Percentiles rank a stretch among this genome's conserved stretches.
These are phyloP conservation scores for Ferrisia virgata DNA, from an alignment of 2,888 invertebrate genomes.

Conservation along the genomic window DNA sequence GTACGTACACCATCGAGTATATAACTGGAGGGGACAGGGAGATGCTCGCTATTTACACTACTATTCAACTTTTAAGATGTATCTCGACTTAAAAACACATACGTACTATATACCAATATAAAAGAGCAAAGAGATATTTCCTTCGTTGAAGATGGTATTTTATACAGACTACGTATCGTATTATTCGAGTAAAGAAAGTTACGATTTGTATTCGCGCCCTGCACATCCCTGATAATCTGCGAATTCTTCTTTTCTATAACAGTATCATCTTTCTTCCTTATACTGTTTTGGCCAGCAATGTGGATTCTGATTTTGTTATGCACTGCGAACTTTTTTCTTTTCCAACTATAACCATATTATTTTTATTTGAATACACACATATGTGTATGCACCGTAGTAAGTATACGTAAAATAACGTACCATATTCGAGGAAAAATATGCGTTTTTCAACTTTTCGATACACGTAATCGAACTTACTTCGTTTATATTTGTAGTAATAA, in stretches of 20 bases:
- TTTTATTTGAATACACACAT: background rate
- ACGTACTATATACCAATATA: background rate
- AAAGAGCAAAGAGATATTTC: background rate
- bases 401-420: background rate
- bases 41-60: too few species aligned
- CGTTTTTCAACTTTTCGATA: background rate
- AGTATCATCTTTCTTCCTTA: too few species aligned
- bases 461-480: background rate
- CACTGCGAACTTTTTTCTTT: background rate
- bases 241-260: background rate
- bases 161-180: background rate
- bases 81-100: background rate
- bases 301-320: background rate
- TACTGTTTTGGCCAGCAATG: background rate
- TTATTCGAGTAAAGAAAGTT: background rate
- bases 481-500: background rate
- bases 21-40: too few species aligned
- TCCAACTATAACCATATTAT: background rate
- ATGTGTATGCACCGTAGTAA: background rate
- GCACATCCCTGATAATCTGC: too few species aligned
- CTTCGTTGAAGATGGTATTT: too few species aligned
- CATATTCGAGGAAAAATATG: background rate
- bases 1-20: too few species aligned
- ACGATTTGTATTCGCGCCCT: background rate
- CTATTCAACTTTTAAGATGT: background rate